These are phyloP conservation scores for Criorhina ranunculi DNA, from an alignment of 2,888 invertebrate species.

Conservation along the genomic window DNA sequence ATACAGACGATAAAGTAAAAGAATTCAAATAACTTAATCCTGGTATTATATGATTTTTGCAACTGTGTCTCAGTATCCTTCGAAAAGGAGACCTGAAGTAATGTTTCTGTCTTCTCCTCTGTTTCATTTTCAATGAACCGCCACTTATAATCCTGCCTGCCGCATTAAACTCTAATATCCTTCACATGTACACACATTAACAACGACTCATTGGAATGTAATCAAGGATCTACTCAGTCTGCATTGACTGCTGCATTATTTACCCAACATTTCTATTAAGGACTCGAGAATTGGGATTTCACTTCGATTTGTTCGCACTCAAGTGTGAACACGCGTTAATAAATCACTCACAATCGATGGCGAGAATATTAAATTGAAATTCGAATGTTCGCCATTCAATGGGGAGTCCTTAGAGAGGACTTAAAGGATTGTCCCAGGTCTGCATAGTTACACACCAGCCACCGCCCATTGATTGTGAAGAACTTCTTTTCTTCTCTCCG, in stretches of 20 bases:
- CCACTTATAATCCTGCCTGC: constrained; percentile 70
- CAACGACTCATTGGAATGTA: constrained; percentile 62
- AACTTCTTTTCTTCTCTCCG: constrained; percentile 49
- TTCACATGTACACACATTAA: constrained; percentile 38
- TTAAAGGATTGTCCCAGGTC: constrained; percentile 49
- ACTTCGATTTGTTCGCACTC: constrained; percentile 61
- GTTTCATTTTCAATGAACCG: constrained; percentile 56
- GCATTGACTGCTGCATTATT: constrained; percentile 73
- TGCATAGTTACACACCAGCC: constrained; percentile 6
- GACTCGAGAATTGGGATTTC: constrained; percentile 53
- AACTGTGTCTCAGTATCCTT: constrained; percentile 69
- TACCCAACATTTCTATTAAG: constrained; percentile 76
- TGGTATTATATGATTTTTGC: constrained; percentile 70
- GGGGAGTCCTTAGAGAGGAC: constrained; percentile 27
- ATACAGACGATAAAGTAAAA: constrained; percentile 39
- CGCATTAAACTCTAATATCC: constrained; percentile 57
- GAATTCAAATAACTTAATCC: constrained; percentile 75
- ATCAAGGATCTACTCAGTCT: constrained; percentile 68
- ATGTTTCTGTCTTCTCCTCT: constrained; percentile 3
- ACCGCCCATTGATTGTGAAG: constrained; percentile 14
- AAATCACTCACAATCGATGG: constrained; percentile 58
- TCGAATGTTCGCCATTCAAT: constrained; percentile 49
- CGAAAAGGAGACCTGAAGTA: constrained; percentile 46
- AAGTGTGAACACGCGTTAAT: constrained; percentile 79
- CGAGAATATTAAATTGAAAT: constrained; percentile 67